Evolutionary conservation across 2,797 vertebrate species (phyloP).

Genomic region (Morelia viridis): DNA sequence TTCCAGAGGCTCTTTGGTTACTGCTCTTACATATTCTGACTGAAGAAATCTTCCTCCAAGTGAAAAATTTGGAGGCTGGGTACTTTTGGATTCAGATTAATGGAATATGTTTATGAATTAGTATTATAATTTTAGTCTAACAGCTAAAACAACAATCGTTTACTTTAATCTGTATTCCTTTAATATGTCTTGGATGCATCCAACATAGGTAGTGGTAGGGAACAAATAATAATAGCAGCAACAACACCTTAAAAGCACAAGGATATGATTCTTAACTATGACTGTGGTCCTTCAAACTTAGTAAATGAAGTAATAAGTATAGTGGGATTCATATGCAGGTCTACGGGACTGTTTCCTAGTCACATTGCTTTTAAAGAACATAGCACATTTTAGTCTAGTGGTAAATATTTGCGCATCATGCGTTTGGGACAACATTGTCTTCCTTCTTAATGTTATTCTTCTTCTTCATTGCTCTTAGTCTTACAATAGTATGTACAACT

Average conservation of each 20-base stretch:
- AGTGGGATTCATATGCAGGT: neutral
- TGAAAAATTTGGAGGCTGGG: neutral
- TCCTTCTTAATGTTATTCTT: neutral
- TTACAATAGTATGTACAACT: conserved; percentile 18
- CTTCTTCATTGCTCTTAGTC: conserved; percentile 9
- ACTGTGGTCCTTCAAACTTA: neutral
- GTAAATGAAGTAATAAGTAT: neutral
- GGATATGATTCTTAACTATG: neutral
- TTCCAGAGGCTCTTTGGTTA: neutral
- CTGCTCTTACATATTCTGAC: neutral
- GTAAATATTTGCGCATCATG: neutral
- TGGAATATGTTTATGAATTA: neutral
- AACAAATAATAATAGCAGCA: neutral
- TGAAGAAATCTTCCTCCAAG: neutral
- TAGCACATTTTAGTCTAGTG: neutral
- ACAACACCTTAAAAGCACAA: neutral
- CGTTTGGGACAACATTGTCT: neutral
- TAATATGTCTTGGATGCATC: neutral
- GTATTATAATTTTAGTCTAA: neutral
- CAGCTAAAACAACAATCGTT: neutral
- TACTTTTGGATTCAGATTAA: neutral
- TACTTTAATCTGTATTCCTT: neutral
- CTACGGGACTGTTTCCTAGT: neutral
- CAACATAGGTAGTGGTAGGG: neutral
- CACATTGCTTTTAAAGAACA: neutral